Conservation (phyloP, 2,113 vertebrate species). For the Neotoma lepida region DNA sequence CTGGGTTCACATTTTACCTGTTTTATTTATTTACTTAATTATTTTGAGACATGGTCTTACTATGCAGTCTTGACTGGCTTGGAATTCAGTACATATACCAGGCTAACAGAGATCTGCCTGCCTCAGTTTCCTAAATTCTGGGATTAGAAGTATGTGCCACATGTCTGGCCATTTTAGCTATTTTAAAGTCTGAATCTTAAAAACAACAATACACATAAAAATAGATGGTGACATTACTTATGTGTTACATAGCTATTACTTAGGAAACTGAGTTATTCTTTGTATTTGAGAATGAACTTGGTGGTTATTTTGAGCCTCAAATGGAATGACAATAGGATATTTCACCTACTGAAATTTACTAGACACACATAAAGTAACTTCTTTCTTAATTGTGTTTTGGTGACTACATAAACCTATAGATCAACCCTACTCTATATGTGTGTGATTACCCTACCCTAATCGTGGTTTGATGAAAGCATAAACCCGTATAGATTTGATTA, state of each 20-base stretch:
- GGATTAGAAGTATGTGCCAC: neutral
- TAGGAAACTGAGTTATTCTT: constrained; percentile 12
- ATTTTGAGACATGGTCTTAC: neutral
- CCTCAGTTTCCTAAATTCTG: neutral
- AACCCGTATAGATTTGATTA: neutral
- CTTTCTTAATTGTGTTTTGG: neutral
- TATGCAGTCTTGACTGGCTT: neutral
- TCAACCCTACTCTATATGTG: neutral
- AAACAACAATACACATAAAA: constrained; percentile 8
- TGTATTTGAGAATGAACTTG: constrained; percentile 48
- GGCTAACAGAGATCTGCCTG: neutral
- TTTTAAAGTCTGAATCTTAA: constrained; percentile 40
- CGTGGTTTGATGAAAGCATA: neutral
- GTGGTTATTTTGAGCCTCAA: constrained; percentile 34
- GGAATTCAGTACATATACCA: neutral
- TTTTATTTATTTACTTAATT: neutral
- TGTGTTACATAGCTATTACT: neutral
- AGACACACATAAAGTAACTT: constrained; percentile 14
- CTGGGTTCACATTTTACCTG: neutral
- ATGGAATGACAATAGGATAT: neutral
- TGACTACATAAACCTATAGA: neutral
- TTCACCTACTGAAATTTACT: neutral
- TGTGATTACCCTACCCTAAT: neutral
- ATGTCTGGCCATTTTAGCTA: neutral
- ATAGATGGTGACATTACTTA: neutral